These are phyloP conservation scores for Cichladusa arquata DNA, from an alignment of 2,113 vertebrate genomes.

Conservation along the genomic window DNA sequence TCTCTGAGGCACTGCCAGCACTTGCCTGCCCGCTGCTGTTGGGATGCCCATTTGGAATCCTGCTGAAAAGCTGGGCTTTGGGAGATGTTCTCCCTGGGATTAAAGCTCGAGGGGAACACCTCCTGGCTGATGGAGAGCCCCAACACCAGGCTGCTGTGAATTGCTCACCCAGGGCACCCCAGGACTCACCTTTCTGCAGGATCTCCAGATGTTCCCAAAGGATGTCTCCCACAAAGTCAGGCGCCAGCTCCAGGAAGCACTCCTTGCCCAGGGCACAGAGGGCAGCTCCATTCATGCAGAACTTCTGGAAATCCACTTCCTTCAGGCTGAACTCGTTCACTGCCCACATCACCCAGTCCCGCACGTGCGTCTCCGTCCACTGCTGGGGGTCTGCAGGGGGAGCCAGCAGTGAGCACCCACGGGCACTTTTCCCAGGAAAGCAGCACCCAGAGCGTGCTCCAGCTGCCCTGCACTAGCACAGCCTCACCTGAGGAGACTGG, in stretches of 20 bases:
- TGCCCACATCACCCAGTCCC: constrained; percentile 95
- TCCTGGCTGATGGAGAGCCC: neutral
- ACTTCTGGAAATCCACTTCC: constrained; percentile 95
- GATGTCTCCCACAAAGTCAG: constrained; percentile 98
- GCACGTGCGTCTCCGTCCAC: constrained; percentile 93
- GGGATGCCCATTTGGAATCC: neutral
- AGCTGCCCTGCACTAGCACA: neutral
- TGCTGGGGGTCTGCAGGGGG: constrained; percentile 86
- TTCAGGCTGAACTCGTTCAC: constrained; percentile 98
- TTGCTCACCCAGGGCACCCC: neutral
- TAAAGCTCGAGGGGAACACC: neutral
- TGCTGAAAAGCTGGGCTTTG: neutral
- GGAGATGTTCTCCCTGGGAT: neutral
- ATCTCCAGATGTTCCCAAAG: constrained; percentile 99
- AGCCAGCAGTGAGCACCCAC: neutral
- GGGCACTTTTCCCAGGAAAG: neutral
- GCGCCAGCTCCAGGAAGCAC: constrained; percentile 93
- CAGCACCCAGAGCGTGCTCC: neutral
- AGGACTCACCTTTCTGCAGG: constrained; percentile 91
- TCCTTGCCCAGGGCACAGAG: constrained; percentile 96
- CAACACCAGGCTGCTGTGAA: rapidly evolving
- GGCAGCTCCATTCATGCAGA: constrained; percentile 90
- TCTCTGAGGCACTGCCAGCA: neutral
- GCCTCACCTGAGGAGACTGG: rapidly evolving
- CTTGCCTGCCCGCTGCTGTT: neutral